A percentile compares a stretch with the other conserved stretches of the same genome.
phyloP scores from a whole-genome alignment of 2,888 invertebrate genomes.

The Acleris laterana region DNA sequence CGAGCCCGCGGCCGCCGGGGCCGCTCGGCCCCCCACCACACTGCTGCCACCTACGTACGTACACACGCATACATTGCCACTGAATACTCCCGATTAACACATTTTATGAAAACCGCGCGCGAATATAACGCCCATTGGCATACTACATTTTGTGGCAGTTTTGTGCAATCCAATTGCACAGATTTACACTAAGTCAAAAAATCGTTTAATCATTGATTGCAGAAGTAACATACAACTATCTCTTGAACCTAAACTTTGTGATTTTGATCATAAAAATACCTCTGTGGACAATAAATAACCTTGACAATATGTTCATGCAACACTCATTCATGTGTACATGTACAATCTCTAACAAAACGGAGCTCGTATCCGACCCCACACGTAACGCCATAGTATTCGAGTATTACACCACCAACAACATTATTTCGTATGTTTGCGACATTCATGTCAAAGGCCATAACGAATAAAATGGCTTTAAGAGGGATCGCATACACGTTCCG shows the following conservation, averaged over 20 bases:
- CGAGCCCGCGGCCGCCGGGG: conserved; percentile 68
- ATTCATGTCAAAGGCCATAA: neutral
- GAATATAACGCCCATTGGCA: neutral
- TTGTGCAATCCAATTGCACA: too few relatives aligned
- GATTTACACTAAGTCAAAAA: too few relatives aligned
- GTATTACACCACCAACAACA: neutral
- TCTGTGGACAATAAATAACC: conserved; percentile 25
- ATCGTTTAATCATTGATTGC: neutral
- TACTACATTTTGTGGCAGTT: too few relatives aligned
- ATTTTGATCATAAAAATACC: conserved; percentile 12
- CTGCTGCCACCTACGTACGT: conserved; percentile 81
- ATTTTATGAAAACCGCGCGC: conserved; percentile 34
- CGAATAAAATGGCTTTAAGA: neutral
- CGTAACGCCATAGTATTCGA: neutral
- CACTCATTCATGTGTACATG: conserved; percentile 30
- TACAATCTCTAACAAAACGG: conserved; percentile 19
- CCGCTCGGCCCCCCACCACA: conserved; percentile 71
- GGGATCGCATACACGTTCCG: conserved; percentile 26
- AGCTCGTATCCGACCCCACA: conserved; percentile 28
- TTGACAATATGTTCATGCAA: conserved; percentile 33
- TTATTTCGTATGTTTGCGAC: neutral
- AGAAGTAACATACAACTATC: conserved; percentile 10
- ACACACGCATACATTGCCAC: conserved; percentile 71
- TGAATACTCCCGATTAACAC: conserved; percentile 39
- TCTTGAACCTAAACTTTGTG: conserved; percentile 4